Base-by-base conservation (phyloP, 2,113 vertebrate species). In the Sinocyclocheilus anophthalmus region DNA sequence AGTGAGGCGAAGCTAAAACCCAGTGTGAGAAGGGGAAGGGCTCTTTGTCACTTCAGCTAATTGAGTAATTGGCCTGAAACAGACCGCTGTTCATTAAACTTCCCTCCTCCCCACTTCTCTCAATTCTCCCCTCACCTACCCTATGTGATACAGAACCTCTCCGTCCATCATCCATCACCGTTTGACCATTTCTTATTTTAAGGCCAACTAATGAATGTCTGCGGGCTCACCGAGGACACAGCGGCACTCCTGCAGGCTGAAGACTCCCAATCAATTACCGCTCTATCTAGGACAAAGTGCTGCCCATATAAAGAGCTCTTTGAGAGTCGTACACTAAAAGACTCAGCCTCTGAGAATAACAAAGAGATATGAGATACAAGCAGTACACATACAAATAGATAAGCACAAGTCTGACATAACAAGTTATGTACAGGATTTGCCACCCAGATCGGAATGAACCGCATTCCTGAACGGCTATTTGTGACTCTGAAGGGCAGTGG, bases 221-320 rank as follows among this genome's bases (percentile, higher is more conserved):
- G 85, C 22, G 10, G 89, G 90, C 87, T 86, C 82, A 88, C 85
- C 13, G 86, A 88, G 87, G 89, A 92, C 89, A 87, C 89, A 89
- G 89, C 78, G 16, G 84, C 85, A 76, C 81, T 86, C 76, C 85
- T 77, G 37, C 81, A 85, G 82, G 86, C 91, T 91, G 81, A 92
- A 92, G 86, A 90, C 88, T 87, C 87, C 81, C 65, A 81, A 93
- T 93, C 90, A 88, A 92, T 93, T 90, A 88, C 50, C 0, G 69
- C 84, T 86, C 88, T 89, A 88, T 84, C 48, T 76, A 76, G 90
- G 89, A 91, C 90, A 91, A 85, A 83, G 37, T 84, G 75, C 39
- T 61, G 6, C 13, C 76, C 63, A 82, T 78, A 76, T 30, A 70
- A 55, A 65, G 37, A 42, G 39, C 78, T 59, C 61, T 30, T 65